Base-by-base conservation (phyloP, 2,113 vertebrate species). In the Callorhinus ursinus region DNA sequence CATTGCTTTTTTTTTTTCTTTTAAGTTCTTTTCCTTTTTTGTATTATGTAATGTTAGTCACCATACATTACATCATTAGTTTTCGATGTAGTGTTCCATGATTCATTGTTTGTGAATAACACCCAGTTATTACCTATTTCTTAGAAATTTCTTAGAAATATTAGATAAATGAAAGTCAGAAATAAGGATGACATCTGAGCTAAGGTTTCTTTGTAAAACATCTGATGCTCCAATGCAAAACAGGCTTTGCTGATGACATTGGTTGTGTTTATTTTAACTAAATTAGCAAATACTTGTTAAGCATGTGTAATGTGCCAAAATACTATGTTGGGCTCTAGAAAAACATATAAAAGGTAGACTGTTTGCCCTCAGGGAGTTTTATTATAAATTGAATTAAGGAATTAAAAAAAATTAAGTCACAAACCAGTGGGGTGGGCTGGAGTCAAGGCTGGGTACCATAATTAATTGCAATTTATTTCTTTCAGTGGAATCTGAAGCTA, bases 391-490 rank as follows among this genome's bases (percentile, higher is more conserved):
- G 76, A 92, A 69, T 92, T 94, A 87, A 88, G 21, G 14, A 14
- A 69, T 92, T 77, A 77, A 63, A 92, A 90, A 79, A 81, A 87
- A 71, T n/a, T 79, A 92, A 49, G 26, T 81, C 39, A 49, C 24
- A 92, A 88, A 77, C 7, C n/a, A 88, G 11, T 55, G 31, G 33
- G 19, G 9, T 86, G 22, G 15, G 11, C 12, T 57, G 33, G 18
- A 92, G 53, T 95, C n/a, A 63, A 94, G 33, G 11, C 4, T 57
- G 1, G 4, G 28, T 19, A 36, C 31, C 39, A 42, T 67, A 82
- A 86, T 96, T 79, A 93, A 59, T 24, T 95, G 26, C 16, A 65
- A 51, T 76, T 90, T 59, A 88, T 83, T 97, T 86, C 31, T 81
- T 92, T 63, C 24, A 57, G 2, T 46, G 59, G 65, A 39, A 90